A percentile compares a stretch with the other conserved stretches of the same genome.
Conservation (phyloP, 30 jellyfish, hydroid and myxozoan genomes). For the Sanderia malayensis region DNA sequence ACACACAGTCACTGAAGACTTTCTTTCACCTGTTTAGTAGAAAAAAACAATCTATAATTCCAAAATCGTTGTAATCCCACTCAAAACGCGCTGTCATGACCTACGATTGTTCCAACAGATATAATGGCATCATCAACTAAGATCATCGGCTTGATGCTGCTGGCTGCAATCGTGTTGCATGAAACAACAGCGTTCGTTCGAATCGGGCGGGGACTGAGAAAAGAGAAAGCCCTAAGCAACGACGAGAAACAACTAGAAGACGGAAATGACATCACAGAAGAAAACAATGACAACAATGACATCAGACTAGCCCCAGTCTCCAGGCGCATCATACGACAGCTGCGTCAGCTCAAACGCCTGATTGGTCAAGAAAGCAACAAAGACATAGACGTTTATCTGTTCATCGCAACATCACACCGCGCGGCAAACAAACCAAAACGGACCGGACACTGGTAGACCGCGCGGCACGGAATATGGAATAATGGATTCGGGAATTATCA, state of each 20-base stretch:
- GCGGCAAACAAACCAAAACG: too few relatives aligned
- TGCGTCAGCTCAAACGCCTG: conserved; percentile 21
- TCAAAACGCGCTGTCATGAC: too few relatives aligned
- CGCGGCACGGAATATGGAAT: too few relatives aligned
- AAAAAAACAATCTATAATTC: too few relatives aligned
- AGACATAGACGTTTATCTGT: conserved; percentile 30
- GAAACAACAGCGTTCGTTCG: conserved; percentile 46
- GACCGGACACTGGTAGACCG: too few relatives aligned
- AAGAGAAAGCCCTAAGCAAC: neutral
- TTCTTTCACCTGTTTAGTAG: too few relatives aligned
- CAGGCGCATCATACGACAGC: conserved; percentile 7
- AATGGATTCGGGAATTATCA: too few relatives aligned
- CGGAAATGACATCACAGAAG: neutral
- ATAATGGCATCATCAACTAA: conserved; percentile 27
- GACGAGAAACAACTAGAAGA: neutral
- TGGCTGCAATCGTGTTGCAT: conserved; percentile 25
- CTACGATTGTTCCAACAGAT: too few relatives aligned
- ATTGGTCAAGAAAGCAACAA: conserved; percentile 26
- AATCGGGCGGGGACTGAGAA: conserved; percentile 40
- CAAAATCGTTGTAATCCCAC: too few relatives aligned
- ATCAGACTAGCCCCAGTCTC: neutral
- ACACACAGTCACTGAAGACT: too few relatives aligned
- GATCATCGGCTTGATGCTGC: conserved; percentile 1
- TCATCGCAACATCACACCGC: conserved; percentile 28
- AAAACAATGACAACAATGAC: neutral